Evolutionary conservation across 2,113 vertebrate genomes (phyloP).

Genomic region (Pangasianodon gigas): DNA sequence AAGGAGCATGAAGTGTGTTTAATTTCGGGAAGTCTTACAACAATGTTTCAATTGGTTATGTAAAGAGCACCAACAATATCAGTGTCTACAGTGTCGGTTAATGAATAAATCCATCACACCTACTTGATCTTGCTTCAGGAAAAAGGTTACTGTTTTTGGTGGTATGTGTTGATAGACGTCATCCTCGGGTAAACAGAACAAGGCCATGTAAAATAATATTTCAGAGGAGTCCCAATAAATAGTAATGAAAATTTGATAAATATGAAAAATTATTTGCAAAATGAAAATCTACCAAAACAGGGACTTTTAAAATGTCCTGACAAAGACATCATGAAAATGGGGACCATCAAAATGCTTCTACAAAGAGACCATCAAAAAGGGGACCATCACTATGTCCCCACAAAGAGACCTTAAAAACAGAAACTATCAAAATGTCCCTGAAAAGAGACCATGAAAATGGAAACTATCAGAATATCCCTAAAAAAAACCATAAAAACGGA

Average conservation of each 20-base stretch:
- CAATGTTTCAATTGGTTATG: constrained; percentile 25
- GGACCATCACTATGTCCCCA: background rate
- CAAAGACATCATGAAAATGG: background rate
- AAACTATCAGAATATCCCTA: background rate
- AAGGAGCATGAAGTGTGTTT: constrained; percentile 8
- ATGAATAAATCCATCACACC: constrained; percentile 20
- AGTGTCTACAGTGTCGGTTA: background rate
- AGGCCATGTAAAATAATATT: background rate
- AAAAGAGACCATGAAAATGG: background rate
- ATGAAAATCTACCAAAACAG: background rate
- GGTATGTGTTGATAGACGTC: background rate
- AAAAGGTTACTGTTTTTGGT: background rate
- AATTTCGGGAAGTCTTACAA: constrained; percentile 48
- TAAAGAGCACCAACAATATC: constrained; percentile 23
- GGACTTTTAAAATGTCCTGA: background rate
- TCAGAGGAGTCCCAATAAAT: background rate
- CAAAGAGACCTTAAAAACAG: background rate
- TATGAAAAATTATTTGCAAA: background rate
- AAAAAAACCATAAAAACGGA: background rate
- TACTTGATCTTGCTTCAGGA: background rate
- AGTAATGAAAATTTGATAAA: background rate
- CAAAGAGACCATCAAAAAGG: background rate
- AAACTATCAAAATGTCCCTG: background rate
- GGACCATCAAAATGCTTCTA: background rate
- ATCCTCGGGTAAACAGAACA: background rate